Base-by-base conservation (phyloP, 2,797 vertebrate genomes). In the Neopelma chrysocephalum region DNA sequence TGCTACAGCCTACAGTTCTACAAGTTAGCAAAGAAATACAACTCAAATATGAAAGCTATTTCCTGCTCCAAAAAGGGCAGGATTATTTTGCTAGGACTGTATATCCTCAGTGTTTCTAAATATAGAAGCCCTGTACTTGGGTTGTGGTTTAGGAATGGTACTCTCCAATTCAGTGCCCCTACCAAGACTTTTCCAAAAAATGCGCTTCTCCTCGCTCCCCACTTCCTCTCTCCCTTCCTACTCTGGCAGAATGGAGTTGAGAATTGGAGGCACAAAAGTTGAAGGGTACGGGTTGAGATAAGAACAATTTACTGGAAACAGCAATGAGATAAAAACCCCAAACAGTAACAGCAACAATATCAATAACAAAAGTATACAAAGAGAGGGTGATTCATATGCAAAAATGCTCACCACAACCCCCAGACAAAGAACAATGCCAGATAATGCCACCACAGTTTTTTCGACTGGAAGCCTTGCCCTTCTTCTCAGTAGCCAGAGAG, bases 61-160 rank as follows among this genome's bases (percentile, higher is more conserved):
- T 31, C 32, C 38, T 64, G 4, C 18, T 70, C 15, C 34, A 50
- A 34, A 2, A 75, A 38, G 23, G 27, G 9, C 38, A 61, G 6
- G 8, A 43, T 23, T 62, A 15, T 66, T 83, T 86, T 34, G 26
- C 32, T 64, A 31, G 22, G 29, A n/a, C 6, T 81, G 5, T 48
- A n/a, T 56, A 47, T 40, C 9, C 18, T 83, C 47, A 34, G 1
- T 32, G 13, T 57, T 92, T 86, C 56, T 61, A 42, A 72, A 61
- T 9, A 32, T 0, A 38, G 29, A 75, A 83, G 6, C 6, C 4
- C 10, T 32, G 1, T 45, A 34, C 8, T 43, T 36, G 10, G 4
- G 17, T 40, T 43, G 40, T 43, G 21, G 31, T 45, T 64, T 45
- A 64, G 42, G 21, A 64, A 64, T n/a, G 61, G 15, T 45, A 45